These are phyloP conservation scores for Drosophila anomalipes DNA, from an alignment of 2,888 invertebrate species.

Conservation along the genomic window DNA sequence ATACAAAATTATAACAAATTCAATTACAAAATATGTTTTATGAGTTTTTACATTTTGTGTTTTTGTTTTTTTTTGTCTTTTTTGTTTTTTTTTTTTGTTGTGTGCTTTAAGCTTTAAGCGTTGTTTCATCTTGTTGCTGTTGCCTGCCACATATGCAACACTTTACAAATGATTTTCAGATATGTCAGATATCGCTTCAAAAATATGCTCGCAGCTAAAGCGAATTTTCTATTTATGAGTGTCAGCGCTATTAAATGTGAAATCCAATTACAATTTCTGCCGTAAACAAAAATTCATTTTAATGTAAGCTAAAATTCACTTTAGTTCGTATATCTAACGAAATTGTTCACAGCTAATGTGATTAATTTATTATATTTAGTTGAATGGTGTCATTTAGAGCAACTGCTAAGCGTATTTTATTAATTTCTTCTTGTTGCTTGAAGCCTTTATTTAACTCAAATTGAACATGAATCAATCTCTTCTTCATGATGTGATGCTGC, in stretches of 20 bases:
- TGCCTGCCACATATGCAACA: conserved; percentile 2
- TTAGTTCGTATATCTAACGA: background rate
- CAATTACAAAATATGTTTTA: conserved; percentile 76
- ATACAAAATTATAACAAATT: conserved; percentile 74
- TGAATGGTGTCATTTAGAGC: background rate
- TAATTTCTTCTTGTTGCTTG: background rate
- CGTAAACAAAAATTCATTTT: background rate
- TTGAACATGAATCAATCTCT: background rate
- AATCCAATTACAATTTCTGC: background rate
- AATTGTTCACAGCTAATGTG: background rate
- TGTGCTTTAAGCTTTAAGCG: conserved; percentile 6
- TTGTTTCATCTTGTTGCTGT: conserved; percentile 8
- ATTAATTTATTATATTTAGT: background rate
- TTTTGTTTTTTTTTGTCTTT: conserved; percentile 6
- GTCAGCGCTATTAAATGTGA: background rate
- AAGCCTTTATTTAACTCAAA: background rate
- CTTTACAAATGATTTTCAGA: background rate
- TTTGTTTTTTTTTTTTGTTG: background rate
- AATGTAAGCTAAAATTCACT: background rate
- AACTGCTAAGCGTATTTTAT: background rate
- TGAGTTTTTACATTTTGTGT: conserved; percentile 23
- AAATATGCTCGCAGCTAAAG: background rate
- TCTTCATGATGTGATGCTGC: background rate
- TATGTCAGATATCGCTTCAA: background rate
- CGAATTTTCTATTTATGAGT: background rate